Evolutionary conservation across 2,888 invertebrate species (phyloP), one percentile per base, ranked within the genome.

Genomic region (Eupithecia inturbata): DNA sequence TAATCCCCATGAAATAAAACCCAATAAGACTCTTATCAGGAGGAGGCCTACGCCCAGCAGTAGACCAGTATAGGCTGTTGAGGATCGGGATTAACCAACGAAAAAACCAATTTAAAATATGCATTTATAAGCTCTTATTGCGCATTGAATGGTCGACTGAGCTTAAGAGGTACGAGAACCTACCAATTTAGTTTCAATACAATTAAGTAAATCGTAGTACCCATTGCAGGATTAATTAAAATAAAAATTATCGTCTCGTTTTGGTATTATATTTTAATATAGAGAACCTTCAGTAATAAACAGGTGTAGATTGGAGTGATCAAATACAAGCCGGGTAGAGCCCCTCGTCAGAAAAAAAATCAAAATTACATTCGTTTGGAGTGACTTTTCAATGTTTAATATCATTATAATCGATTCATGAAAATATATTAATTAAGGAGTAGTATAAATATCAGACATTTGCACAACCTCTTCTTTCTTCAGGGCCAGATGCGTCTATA

Each of bases 61-160:
- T n/a, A n/a, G n/a, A n/a, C n/a, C n/a, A n/a, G n/a, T n/a, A n/a
- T n/a, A n/a, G n/a, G n/a, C n/a, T n/a, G n/a, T n/a, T 71, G 53
- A 63, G 22, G 22, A 74, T 57, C 22, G 19, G 22, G 39, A 68
- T 74, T 41, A 68, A 57, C 26, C 60, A 28, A 53, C 19, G 36
- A 67, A 67, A 69, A 26, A 66, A 60, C 36, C n/a, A 26, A 66
- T 68, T 68, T 14, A 26, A 57, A 57, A 22, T 67, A 71, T 67
- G 72, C 53, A 75, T 72, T 72, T 53, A 39, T 36, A 67, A 57
- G 26, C 57, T 49, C 22, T 53, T 53, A 4, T 12, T 26, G 53
- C 22, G 22, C 53, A 57, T 26, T 53, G 4, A 53, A 53, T 71
- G 71, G 49, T 62, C 26, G 66, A 72, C 62, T 26, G 57, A 57